These are phyloP conservation scores for Caenorhabditis sp. DNA, from an alignment of 2,888 invertebrate species.

Conservation along the genomic window DNA sequence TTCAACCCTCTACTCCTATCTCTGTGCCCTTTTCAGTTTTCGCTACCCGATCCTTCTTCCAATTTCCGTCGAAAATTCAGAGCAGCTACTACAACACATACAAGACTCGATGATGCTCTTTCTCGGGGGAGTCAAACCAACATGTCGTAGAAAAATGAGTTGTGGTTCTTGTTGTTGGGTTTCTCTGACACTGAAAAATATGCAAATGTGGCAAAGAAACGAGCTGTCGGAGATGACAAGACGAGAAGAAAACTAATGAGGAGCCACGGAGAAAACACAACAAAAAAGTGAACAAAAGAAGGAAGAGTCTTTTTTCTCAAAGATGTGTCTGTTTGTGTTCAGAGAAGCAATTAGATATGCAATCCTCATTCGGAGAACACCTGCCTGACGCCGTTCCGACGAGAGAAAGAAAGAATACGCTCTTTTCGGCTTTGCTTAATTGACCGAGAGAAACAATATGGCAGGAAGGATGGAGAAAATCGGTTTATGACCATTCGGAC, in stretches of 20 bases:
- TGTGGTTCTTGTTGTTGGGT: constrained; percentile 36
- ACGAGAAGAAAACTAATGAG: constrained; percentile 51
- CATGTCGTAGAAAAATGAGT: constrained; percentile 59
- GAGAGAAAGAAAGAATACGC: constrained; percentile 34
- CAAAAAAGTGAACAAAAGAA: constrained; percentile 28
- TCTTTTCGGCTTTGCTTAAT: constrained; percentile 64
- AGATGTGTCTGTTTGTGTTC: constrained; percentile 23
- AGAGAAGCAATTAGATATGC: constrained; percentile 56
- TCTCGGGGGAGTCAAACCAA: constrained; percentile 52
- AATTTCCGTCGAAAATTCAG: constrained; percentile 57
- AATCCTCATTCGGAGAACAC: constrained; percentile 55
- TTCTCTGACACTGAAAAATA: constrained; percentile 52
- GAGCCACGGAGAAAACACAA: constrained; percentile 26
- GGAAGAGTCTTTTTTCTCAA: constrained; percentile 15
- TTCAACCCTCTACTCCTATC: not conserved
- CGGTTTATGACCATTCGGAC: constrained; percentile 51
- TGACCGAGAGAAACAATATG: constrained; percentile 65
- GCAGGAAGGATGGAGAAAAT: constrained; percentile 41
- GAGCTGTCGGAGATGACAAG: constrained; percentile 45
- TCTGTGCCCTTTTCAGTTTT: constrained; percentile 35
- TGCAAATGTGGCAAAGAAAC: constrained; percentile 57
- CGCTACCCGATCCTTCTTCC: constrained; percentile 56
- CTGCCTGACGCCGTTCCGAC: constrained; percentile 54
- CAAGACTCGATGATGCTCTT: constrained; percentile 55
- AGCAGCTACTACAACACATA: constrained; percentile 14